Conservation (phyloP, 2,113 vertebrate genomes). For the Abramis brama region DNA sequence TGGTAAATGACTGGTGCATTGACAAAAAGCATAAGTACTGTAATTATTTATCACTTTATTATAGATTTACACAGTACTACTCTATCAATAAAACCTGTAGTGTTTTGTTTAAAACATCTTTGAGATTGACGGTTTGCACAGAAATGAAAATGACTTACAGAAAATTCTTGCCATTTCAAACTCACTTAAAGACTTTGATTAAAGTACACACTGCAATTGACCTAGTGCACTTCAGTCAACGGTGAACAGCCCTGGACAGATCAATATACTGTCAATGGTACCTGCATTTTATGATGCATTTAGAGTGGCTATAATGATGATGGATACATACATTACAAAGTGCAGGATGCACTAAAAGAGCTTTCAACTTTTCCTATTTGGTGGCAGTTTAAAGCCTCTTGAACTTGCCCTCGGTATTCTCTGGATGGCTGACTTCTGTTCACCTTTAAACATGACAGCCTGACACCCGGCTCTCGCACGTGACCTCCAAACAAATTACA, state of each 20-base stretch:
- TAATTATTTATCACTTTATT: not conserved
- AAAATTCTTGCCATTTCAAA: not conserved
- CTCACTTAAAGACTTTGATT: not conserved
- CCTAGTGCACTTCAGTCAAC: not conserved
- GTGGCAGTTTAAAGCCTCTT: not conserved
- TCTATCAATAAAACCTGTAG: not conserved
- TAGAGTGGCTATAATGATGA: not conserved
- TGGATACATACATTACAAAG: not conserved
- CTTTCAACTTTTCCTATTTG: not conserved
- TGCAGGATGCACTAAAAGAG: not conserved
- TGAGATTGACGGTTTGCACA: not conserved
- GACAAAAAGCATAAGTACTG: not conserved
- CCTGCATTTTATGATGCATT: not conserved
- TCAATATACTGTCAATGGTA: not conserved
- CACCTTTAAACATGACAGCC: conserved; percentile 26
- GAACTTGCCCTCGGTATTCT: not conserved
- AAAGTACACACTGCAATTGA: not conserved
- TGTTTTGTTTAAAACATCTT: not conserved
- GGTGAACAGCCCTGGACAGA: not conserved
- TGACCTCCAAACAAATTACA: conserved; percentile 47
- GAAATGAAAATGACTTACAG: not conserved
- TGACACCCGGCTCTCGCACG: not conserved
- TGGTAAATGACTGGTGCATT: not conserved
- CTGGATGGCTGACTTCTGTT: conserved; percentile 1
- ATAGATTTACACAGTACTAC: not conserved